These are phyloP conservation scores for Ditylenchus weischeri DNA, from an alignment of 2,888 invertebrate species.

Conservation along the genomic window DNA sequence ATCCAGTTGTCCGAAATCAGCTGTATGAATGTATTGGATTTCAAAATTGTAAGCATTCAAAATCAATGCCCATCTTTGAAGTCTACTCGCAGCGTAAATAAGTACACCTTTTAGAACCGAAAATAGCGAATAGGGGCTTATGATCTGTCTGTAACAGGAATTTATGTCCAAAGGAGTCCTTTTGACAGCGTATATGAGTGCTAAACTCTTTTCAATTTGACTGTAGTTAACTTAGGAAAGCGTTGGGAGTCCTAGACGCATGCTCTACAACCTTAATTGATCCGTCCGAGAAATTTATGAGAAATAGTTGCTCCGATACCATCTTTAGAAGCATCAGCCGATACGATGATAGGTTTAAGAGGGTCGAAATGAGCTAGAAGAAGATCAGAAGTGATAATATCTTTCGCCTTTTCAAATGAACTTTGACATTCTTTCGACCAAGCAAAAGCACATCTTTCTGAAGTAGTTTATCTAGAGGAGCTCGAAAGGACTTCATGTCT, in stretches of 20 bases:
- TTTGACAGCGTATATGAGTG: slow-evolving; percentile 59
- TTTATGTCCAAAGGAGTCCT: too few species aligned
- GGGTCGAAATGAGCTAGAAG: slow-evolving; percentile 55
- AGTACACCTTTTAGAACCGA: slow-evolving; percentile 24
- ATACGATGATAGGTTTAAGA: slow-evolving; percentile 48
- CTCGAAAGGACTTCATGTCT: slow-evolving; percentile 16
- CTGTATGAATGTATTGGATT: not conserved
- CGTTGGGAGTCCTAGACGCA: slow-evolving; percentile 28
- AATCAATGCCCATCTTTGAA: slow-evolving; percentile 3
- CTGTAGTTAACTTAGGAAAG: slow-evolving; percentile 36
- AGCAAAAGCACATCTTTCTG: slow-evolving; percentile 24
- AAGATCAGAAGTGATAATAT: slow-evolving; percentile 36
- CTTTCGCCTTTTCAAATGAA: slow-evolving; percentile 37
- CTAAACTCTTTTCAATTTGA: slow-evolving; percentile 56
- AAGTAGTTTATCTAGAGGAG: slow-evolving; percentile 30
- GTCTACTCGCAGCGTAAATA: slow-evolving; percentile 1
- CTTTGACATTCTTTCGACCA: slow-evolving; percentile 25
- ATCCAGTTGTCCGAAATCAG: not conserved
- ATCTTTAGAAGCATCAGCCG: slow-evolving; percentile 59
- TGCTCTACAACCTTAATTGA: slow-evolving; percentile 41
- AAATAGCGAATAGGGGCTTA: slow-evolving; percentile 57
- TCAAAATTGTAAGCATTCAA: too few species aligned
- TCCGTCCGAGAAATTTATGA: slow-evolving; percentile 45
- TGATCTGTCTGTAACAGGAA: too few species aligned
- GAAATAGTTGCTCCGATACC: slow-evolving; percentile 51